phyloP scores from a whole-genome alignment of 2,113 vertebrate species.

The Lontra canadensis region DNA sequence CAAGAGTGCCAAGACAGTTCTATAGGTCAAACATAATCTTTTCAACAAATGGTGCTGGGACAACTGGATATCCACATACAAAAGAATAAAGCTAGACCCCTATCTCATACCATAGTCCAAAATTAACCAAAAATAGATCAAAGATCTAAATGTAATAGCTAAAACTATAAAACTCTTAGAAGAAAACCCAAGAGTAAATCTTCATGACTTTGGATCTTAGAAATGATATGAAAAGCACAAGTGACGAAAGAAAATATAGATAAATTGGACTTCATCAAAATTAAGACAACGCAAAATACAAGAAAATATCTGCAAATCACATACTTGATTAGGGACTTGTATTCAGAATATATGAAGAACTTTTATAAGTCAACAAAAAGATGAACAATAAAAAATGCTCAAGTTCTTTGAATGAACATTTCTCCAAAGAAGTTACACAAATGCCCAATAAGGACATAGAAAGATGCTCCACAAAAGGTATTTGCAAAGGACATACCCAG shows the following conservation, averaged over 20 bases:
- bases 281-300: background rate
- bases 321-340: background rate
- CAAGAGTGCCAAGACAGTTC: background rate
- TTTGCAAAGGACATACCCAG: background rate
- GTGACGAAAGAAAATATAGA: background rate
- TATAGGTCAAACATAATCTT: background rate
- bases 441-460: background rate
- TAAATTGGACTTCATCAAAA: background rate
- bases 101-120: background rate
- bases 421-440: background rate
- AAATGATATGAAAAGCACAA: slow-evolving; percentile 21
- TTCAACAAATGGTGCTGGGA: background rate
- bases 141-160: background rate
- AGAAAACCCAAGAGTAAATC: background rate
- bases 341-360: background rate
- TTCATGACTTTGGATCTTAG: background rate
- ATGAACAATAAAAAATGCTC: background rate
- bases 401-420: slow-evolving; percentile 6
- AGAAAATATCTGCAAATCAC: slow-evolving; percentile 10
- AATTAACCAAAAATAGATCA: slow-evolving; percentile 37
- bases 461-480: background rate
- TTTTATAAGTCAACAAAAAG: slow-evolving; percentile 18
- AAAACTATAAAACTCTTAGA: background rate
- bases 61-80: no score
- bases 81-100: background rate